Evolutionary conservation across 2,888 invertebrate species (phyloP), one percentile per base, ranked within the genome.

Genomic region (Lasioglossum zephyrum): DNA sequence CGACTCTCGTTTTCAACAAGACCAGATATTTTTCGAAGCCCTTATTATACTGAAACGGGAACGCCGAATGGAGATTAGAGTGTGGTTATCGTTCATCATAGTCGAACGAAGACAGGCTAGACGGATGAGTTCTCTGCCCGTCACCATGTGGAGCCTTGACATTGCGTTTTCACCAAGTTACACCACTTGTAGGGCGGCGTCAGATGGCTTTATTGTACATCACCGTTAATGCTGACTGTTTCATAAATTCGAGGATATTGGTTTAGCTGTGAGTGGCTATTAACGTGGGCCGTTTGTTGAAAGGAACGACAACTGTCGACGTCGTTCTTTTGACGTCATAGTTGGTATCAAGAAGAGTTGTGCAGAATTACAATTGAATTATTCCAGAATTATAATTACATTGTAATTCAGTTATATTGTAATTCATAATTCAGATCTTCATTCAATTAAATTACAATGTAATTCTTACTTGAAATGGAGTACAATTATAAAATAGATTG

Each of bases 221-320:
- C 75, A 69, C 73, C 39, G 76, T 83, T 88, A 85, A 69, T 78
- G 74, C 60, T 53, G 41, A n/a, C 70, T 72, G n/a, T 26, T 84
- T 74, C 53, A 73, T 47, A 73, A 84, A 81, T 85, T 89, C 81
- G 70, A 60, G 49, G 77, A 75, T 66, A 90, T 87, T 85, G 83
- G 69, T 89, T 79, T 74, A 77, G 39, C 82, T 77, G 66, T 73
- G 72, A 82, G 22, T 69, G 73, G 74, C 76, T 63, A 70, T 77
- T 84, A 84, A 53, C 76, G 47, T 18, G 72, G 66, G 66, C 78
- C 70, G 77, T 90, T 83, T 81, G 78, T 81, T 74, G 39, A 9
- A 60, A 75, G 60, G 57, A 75, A 80, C 72, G 81, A 80, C 60
- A 66, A 74, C 26, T 69, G 57, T 73, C 16, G 16, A 4, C 47